Evolutionary conservation across 2,113 vertebrate genomes (phyloP), one percentile per base, ranked within the genome.

Genomic region (Cathartes aura): DNA sequence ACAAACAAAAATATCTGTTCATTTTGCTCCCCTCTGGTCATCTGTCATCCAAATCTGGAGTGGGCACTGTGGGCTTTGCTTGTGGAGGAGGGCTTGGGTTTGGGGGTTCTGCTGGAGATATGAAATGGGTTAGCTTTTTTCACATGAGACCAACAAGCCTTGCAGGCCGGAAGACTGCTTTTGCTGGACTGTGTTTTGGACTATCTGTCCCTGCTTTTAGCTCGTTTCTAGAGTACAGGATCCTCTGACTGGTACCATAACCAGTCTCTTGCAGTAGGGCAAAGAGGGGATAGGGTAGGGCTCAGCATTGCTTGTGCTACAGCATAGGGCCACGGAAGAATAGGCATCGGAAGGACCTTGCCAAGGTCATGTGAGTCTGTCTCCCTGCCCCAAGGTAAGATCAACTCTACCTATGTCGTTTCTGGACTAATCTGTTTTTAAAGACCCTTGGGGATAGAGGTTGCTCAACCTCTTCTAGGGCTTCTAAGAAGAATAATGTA

Each of bases 1-100:
- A 79, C 90, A 95, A 94, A 95, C 38, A 88, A 85, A 92, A 91
- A 87, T 76, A 67, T 86, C 63, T 55, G 60, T n/a, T 96, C 11
- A 0, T 4, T 85, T 96, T 79, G 56, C n/a, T 91, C 36, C 81
- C 82, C 91, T 90, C 93, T 47, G 67, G 93, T 91, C 85, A 82
- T 87, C 76, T 84, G 83, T 79, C 86, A 74, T 43, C 64, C 76
- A 75, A 30, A n/a, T 60, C 45, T 53, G 83, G 75, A 40, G 13
- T 32, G 83, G 91, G 68, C 38, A 55, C 75, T 13, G n/a, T 45
- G 64, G 74, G 52, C 29, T 93, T 76, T 1, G 7, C 71, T 71
- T 38, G 23, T n/a, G 75, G 72, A 83, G 73, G 36, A 84, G 36
- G 62, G 67, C 55, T 89, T 73, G 73, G 48, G 26, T 92, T 85